phyloP scores from a whole-genome alignment of 2,888 invertebrate genomes.

The Apodemia hepburni region DNA sequence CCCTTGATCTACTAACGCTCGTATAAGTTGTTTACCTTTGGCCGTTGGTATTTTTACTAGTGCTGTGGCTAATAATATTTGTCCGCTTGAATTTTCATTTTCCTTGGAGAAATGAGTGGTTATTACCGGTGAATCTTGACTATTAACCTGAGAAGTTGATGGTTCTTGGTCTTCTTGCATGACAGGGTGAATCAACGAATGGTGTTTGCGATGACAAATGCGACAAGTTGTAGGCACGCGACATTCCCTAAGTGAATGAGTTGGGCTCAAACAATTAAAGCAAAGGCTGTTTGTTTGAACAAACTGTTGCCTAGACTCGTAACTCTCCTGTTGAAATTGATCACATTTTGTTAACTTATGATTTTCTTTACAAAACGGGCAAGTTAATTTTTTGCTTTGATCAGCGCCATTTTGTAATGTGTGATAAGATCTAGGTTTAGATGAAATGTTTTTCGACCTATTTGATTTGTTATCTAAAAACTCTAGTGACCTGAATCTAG shows the following conservation, averaged over 20 bases:
- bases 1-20: no score
- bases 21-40: no score
- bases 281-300: neutral
- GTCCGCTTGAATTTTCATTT: no score
- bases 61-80: no score
- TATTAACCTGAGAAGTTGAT: slow-evolving; percentile 17
- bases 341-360: neutral
- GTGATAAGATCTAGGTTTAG: neutral
- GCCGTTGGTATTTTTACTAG: no score
- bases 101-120: no score
- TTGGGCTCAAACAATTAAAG: slow-evolving; percentile 1
- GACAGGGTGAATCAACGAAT: neutral
- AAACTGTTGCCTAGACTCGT: neutral
- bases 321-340: neutral
- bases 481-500: neutral
- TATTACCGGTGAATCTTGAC: neutral
- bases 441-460: neutral
- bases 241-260: neutral
- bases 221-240: neutral
- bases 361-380: slow-evolving; percentile 4
- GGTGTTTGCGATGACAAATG: slow-evolving; percentile 1
- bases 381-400: neutral
- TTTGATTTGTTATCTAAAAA: neutral
- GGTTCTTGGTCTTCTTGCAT: neutral
- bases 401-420: neutral